Conservation (phyloP, 2,888 invertebrate genomes). For the Xanthorhoe designata region DNA sequence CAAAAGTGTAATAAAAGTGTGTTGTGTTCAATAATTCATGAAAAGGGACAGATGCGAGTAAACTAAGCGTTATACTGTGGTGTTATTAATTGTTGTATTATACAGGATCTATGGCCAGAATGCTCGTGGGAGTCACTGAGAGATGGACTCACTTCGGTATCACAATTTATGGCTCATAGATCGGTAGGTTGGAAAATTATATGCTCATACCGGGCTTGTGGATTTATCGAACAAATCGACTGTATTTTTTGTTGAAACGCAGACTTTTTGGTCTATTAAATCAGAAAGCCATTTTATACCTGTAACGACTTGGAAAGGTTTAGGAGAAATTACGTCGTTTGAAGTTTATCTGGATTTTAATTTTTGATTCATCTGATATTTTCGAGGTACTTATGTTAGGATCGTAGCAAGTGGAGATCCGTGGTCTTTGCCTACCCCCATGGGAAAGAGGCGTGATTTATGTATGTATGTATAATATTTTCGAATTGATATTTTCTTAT, state of each 20-base stretch:
- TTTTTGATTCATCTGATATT: not conserved
- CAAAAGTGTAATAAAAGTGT: slow-evolving; percentile 30
- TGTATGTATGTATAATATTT: no score
- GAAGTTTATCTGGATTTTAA: not conserved
- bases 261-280: slow-evolving; percentile 10
- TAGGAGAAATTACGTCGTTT: not conserved
- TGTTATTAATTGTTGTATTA: slow-evolving; percentile 62
- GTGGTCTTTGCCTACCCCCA: no score
- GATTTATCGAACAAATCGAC: slow-evolving; percentile 33
- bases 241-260: slow-evolving; percentile 16
- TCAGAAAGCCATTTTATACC: slow-evolving; percentile 11
- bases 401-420: no score
- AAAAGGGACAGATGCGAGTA: slow-evolving; percentile 14
- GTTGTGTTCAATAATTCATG: slow-evolving; percentile 48
- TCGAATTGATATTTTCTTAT: no score
- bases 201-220: slow-evolving; percentile 33
- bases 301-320: slow-evolving; percentile 7
- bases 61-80: slow-evolving; percentile 32
- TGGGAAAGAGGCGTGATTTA: no score
- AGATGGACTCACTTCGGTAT: slow-evolving; percentile 19
- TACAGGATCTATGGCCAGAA: slow-evolving; percentile 43
- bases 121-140: slow-evolving; percentile 28
- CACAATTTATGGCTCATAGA: slow-evolving; percentile 26
- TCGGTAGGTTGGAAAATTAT: slow-evolving; percentile 35
- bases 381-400: no score